Evolutionary conservation across 2,113 vertebrate genomes (phyloP).

Genomic region (Baryphthengus martii): DNA sequence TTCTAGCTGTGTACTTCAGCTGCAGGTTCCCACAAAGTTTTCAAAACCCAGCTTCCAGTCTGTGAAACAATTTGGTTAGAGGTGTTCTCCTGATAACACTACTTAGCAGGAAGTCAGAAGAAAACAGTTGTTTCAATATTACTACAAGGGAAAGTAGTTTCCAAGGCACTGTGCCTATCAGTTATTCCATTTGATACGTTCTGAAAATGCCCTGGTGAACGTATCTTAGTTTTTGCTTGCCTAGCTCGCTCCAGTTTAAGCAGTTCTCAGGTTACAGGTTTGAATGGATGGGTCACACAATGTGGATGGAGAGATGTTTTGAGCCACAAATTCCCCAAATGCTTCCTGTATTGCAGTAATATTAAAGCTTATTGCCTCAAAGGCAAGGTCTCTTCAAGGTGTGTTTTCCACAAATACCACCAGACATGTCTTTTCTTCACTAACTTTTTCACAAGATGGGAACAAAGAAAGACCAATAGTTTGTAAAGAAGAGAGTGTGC

Average conservation of each 20-base stretch:
- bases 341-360: not conserved
- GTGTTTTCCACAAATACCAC: conserved; percentile 3
- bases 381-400: not conserved
- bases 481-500: not conserved
- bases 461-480: not conserved
- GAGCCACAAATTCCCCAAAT: not conserved
- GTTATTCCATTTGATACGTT: not conserved
- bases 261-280: not conserved
- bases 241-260: not conserved
- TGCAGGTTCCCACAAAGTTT: not conserved
- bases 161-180: not conserved
- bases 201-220: not conserved
- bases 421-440: not conserved
- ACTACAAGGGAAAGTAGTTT: not conserved
- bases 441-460: not conserved
- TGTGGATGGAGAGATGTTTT: not conserved
- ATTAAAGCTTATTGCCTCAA: not conserved
- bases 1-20: accelerated
- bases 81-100: not conserved
- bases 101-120: not conserved
- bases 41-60: not conserved
- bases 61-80: not conserved
- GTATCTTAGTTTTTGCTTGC: not conserved
- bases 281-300: not conserved
- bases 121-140: not conserved